Evolutionary conservation across 2,888 invertebrate genomes (phyloP), one percentile per base, ranked within the genome.

Genomic region (Mystacides longicornis): DNA sequence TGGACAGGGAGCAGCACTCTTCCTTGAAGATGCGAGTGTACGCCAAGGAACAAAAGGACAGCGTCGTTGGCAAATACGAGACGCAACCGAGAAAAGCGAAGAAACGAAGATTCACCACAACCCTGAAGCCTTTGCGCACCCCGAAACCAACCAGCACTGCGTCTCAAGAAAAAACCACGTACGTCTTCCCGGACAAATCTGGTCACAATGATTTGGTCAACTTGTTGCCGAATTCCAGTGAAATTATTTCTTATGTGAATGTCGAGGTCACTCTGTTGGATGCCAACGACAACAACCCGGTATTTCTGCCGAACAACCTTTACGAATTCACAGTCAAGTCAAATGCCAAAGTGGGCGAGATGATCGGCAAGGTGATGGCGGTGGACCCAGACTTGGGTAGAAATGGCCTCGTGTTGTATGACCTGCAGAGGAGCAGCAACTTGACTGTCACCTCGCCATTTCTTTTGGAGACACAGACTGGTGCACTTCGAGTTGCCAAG

Each of bases 251-350:
- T 2, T 76, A 68, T 21, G 91, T 90, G 0, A 81, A 81, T 42
- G 87, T 93, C 0, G 89, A 90, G 72, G 87, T 94, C 1, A 86
- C 87, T 0, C 70, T 94, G 22, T 74, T 89, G 0, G 94, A 95
- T 67, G 89, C 93, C 16, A 95, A 95, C 67, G 94, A 95, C 67
- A 93, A 94, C 65, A 89, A 89, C 64, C 94, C 95, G 0, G 83
- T 83, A 22, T 94, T 93, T 66, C 80, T 89, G 21, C 88, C 90
- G 2, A 87, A 83, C 54, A 92, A 92, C 69, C 74, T 92, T 3
- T 93, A 92, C 64, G 87, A 89, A 65, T 89, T 93, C 64, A 74
- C 78, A 49, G 80, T 89, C 0, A 82, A 82, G 54, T 82, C 83
- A 0, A 83, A 87, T 56, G 81, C 83, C 0, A 78, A 81, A 57